phyloP scores from a whole-genome alignment of 2,113 vertebrate genomes.

The Ramphastos sulfuratus region DNA sequence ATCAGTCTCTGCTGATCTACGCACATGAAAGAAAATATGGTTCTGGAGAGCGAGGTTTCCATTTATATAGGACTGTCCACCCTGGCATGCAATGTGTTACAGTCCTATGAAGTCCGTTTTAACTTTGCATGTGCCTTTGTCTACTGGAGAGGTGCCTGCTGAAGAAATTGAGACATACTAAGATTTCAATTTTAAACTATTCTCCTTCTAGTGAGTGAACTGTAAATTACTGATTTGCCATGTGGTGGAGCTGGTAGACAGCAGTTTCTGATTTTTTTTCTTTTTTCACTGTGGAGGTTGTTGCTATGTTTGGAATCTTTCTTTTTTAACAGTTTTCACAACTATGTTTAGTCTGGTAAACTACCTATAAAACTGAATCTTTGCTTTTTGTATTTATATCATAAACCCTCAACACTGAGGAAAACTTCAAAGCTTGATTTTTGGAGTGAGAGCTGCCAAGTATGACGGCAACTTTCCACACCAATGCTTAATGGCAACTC shows the following conservation, averaged over 20 bases:
- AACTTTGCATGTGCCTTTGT: not conserved
- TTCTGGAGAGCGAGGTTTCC: not conserved
- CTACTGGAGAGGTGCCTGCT: not conserved
- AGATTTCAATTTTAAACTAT: not conserved
- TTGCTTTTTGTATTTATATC: conserved; percentile 49
- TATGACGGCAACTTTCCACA: conserved; percentile 41
- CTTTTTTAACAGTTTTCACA: conserved; percentile 26
- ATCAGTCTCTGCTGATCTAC: not conserved
- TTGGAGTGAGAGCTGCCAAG: conserved; percentile 12
- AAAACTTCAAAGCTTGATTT: conserved; percentile 42
- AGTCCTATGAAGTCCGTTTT: not conserved
- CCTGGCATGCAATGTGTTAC: not conserved
- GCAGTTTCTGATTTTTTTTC: not conserved
- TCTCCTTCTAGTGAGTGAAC: not conserved
- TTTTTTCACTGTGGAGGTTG: not conserved
- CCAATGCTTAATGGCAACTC: conserved; percentile 1
- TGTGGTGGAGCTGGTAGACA: conserved; percentile 72
- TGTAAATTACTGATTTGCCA: conserved; percentile 61
- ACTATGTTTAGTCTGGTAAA: conserved; percentile 68
- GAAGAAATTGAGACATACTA: not conserved
- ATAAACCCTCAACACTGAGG: not conserved
- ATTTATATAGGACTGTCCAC: not conserved
- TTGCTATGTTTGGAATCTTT: conserved; percentile 39
- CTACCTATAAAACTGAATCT: conserved; percentile 56
- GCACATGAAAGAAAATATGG: not conserved